Evolutionary conservation across 2,113 vertebrate genomes (phyloP).

Genomic region (Silurus asotus): DNA sequence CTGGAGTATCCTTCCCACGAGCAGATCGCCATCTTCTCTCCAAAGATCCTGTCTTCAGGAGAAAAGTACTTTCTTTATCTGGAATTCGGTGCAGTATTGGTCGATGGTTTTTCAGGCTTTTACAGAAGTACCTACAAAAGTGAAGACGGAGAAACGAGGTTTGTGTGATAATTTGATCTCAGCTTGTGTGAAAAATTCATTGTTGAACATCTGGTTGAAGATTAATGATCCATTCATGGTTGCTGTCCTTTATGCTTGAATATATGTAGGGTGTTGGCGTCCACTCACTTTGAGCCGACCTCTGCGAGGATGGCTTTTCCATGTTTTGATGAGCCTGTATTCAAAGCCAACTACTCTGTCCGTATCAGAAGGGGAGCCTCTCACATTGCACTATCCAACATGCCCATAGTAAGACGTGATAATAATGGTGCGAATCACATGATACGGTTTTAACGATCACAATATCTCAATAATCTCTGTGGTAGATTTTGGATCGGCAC

Average conservation of each 20-base stretch:
- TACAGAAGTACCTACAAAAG: conserved; percentile 74
- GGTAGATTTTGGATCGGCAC: neutral
- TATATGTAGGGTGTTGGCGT: conserved; percentile 67
- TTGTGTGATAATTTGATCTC: neutral
- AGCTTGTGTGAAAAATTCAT: neutral
- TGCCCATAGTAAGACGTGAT: conserved; percentile 70
- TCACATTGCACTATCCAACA: conserved; percentile 75
- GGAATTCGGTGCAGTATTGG: conserved; percentile 70
- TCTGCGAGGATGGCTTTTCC: conserved; percentile 76
- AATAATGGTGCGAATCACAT: neutral
- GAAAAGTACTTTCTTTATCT: conserved; percentile 74
- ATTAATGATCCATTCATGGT: neutral
- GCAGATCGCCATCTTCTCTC: conserved; percentile 75
- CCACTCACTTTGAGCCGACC: conserved; percentile 78
- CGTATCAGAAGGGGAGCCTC: conserved; percentile 65
- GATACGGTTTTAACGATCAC: neutral
- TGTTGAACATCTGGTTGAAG: neutral
- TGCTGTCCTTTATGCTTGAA: neutral
- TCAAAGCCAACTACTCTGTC: conserved; percentile 76
- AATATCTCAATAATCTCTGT: neutral
- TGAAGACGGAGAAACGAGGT: conserved; percentile 71
- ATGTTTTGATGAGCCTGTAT: conserved; percentile 77
- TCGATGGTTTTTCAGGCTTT: conserved; percentile 74
- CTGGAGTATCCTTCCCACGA: conserved; percentile 74
- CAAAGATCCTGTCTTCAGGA: conserved; percentile 70